A percentile compares a stretch with the other conserved stretches of the same genome.
These are phyloP conservation scores for Strigamia maritima DNA, from an alignment of 2,888 invertebrate genomes.

Conservation along the genomic window DNA sequence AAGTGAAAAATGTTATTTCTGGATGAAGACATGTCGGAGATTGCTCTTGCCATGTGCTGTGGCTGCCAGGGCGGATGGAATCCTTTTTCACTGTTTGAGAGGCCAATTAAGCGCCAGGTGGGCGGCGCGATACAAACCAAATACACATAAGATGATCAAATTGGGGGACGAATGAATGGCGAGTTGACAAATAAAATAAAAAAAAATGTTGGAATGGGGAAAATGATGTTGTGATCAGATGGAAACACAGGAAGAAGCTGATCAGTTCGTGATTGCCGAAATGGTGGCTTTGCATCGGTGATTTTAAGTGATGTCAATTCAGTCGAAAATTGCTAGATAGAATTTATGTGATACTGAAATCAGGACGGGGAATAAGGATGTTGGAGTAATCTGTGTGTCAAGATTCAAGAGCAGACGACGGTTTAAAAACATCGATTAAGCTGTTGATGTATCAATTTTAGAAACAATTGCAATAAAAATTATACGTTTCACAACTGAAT, in stretches of 20 bases:
- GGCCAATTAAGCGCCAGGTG: slow-evolving; percentile 25
- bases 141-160: background rate
- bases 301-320: background rate
- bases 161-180: background rate
- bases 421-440: background rate
- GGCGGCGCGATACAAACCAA: background rate
- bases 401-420: slow-evolving; percentile 2
- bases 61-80: background rate
- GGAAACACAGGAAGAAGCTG: background rate
- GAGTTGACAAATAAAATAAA: background rate
- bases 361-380: slow-evolving; percentile 20
- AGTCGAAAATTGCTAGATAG: background rate
- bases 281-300: slow-evolving; percentile 16
- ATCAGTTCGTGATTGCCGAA: slow-evolving; percentile 22
- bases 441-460: background rate
- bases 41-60: background rate
- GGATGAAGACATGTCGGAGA: slow-evolving; percentile 8
- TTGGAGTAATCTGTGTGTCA: background rate
- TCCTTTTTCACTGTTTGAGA: slow-evolving; percentile 10
- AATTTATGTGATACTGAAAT: slow-evolving; percentile 21
- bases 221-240: background rate
- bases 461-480: background rate
- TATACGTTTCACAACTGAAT: background rate
- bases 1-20: background rate
- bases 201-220: background rate